Evolutionary conservation across 2,113 vertebrate genomes (phyloP), one percentile per base, ranked within the genome.

Genomic region (Rhinichthys klamathensis): DNA sequence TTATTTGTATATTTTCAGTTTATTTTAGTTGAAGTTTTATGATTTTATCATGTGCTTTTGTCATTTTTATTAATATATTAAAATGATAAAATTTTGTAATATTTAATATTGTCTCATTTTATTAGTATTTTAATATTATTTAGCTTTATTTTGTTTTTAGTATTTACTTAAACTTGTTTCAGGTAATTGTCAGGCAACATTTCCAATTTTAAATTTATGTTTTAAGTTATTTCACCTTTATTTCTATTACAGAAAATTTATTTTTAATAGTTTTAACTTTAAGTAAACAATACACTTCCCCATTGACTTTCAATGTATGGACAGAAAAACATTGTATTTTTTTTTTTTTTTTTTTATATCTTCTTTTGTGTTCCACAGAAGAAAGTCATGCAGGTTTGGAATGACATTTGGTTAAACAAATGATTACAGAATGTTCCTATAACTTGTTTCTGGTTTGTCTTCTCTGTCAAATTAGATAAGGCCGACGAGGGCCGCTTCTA

Each of bases 391-490:
- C 3, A 18, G 63, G 21, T 35, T 35, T 67, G 30, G 10, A 41
- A 38, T 12, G 4, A 41, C 67, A 23, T 12, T 1, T 3, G 2
- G 35, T 4, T 38, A 8, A 70, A 32, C 38, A 69, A 69, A 69
- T 35, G 13, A 32, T 67, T 32, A 69, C 8, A 69, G 27, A 4
- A 11, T 21, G 32, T 70, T 23, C 18, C 10, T 70, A 12, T 81
- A 81, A 67, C 8, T 4, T 18, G 11, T 27, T 54, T 56, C 12
- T 67, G 54, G 54, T 56, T 56, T 9, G 18, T 56, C 54, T 1
- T 60, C 16, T 44, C 35, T 73, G 65, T 85, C 77, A 86, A 77
- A 75, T 72, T 30, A 21, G 56, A 54, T 27, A 56, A 60, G 67
- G 58, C 15, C 3, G 1, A 5, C 41, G 58, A n/a, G 23, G 35